These are phyloP conservation scores for Wasmannia auropunctata DNA, from an alignment of 1,140 invertebrate species.

Conservation along the genomic window DNA sequence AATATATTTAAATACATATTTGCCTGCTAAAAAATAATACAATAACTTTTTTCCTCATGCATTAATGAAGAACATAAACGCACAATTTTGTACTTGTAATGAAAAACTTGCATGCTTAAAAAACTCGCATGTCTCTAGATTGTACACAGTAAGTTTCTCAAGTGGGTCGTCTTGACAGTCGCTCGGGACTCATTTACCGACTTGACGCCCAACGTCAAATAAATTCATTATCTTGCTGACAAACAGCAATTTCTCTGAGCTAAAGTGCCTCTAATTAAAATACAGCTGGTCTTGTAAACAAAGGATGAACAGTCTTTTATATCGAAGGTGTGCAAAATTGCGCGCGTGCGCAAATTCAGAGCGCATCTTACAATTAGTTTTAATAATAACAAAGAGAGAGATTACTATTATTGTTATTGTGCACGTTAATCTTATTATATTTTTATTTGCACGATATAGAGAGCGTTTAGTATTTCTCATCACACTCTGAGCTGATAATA, in stretches of 20 bases:
- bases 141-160: slow-evolving; percentile 36
- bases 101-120: not conserved
- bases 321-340: not conserved
- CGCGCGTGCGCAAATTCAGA: not conserved
- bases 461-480: slow-evolving; percentile 44
- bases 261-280: slow-evolving; percentile 37
- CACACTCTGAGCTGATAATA: not conserved
- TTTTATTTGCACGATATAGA: not conserved
- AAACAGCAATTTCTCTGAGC: slow-evolving; percentile 19
- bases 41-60: not conserved
- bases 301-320: not conserved
- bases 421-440: slow-evolving; percentile 8
- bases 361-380: not conserved
- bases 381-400: not conserved
- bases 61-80: not conserved
- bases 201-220: slow-evolving; percentile 19
- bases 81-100: not conserved
- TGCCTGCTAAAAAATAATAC: not conserved
- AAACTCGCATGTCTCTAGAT: slow-evolving; percentile 24
- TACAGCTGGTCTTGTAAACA: not conserved
- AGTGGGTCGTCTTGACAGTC: slow-evolving; percentile 8
- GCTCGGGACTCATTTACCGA: slow-evolving; percentile 35
- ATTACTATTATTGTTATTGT: not conserved
- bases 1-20: not conserved
- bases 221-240: slow-evolving; percentile 51